phyloP scores from a whole-genome alignment of 2,888 invertebrate genomes.

The Ormia ochracea region DNA sequence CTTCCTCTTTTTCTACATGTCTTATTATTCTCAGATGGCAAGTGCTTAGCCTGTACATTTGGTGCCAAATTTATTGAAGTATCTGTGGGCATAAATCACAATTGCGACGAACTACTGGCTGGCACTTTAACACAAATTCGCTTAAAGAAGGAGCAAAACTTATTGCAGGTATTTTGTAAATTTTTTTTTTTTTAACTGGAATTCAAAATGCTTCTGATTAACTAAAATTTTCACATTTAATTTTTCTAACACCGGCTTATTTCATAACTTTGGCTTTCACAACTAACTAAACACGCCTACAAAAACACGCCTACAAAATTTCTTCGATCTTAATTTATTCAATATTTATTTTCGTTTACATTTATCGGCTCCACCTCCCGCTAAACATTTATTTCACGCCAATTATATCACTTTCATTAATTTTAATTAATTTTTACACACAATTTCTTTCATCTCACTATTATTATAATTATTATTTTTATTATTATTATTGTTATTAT shows the following conservation, averaged over 20 bases:
- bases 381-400: not conserved
- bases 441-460: constrained; percentile 45
- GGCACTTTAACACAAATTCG: constrained; percentile 94
- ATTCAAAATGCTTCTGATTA: not conserved
- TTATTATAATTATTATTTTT: too few species aligned
- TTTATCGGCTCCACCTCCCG: not conserved
- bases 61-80: constrained; percentile 96
- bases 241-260: constrained; percentile 34
- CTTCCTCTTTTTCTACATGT: constrained; percentile 68
- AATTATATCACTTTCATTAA: constrained; percentile 1
- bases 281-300: not conserved
- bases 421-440: constrained; percentile 12
- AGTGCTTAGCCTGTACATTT: constrained; percentile 92
- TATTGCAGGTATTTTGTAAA: constrained; percentile 74
- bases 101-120: constrained; percentile 95
- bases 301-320: not conserved
- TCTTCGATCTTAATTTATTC: not conserved
- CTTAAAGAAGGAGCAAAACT: constrained; percentile 84
- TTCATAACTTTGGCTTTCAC: constrained; percentile 7
- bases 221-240: not conserved
- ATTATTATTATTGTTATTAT: constrained; percentile 45
- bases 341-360: not conserved
- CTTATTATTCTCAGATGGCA: constrained; percentile 84
- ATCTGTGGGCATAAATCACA: constrained; percentile 97
- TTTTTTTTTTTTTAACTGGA: too few species aligned